Conservation (phyloP, 2,113 vertebrate species). For the Megalops atlanticus region DNA sequence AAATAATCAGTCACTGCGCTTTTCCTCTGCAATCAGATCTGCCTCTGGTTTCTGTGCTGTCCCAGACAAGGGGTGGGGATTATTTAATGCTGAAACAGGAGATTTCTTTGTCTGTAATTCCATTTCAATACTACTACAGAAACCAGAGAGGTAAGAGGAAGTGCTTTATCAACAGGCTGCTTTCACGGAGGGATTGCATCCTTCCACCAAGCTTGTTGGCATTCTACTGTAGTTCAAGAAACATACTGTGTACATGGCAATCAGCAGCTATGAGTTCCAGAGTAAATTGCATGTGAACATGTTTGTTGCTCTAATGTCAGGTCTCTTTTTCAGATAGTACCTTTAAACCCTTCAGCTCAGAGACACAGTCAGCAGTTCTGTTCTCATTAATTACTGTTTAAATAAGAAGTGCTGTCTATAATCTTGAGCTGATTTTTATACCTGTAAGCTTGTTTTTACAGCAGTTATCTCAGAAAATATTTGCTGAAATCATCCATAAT, state of each 20-base stretch:
- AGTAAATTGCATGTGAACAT: neutral
- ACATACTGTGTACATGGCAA: neutral
- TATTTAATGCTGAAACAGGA: neutral
- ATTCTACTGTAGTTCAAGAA: neutral
- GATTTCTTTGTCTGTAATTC: neutral
- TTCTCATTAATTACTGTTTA: no score
- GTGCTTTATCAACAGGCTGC: slow-evolving; percentile 5
- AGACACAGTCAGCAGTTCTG: neutral
- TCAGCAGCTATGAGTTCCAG: neutral
- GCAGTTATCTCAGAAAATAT: neutral
- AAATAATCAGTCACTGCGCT: neutral
- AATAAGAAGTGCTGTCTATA: neutral
- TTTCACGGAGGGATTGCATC: neutral
- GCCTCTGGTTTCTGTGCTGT: neutral
- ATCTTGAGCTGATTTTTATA: neutral
- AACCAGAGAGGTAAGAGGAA: neutral
- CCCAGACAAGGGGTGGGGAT: neutral
- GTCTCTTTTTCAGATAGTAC: neutral
- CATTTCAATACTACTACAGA: neutral
- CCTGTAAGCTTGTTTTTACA: neutral
- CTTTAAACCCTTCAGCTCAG: neutral
- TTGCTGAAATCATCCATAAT: neutral
- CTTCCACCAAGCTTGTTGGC: neutral
- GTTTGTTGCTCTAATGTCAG: neutral
- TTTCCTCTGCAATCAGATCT: neutral